A percentile compares a stretch with the other conserved stretches of the same genome.
Conservation (phyloP, 2,888 invertebrate species). For the Corythucha ciliata region DNA sequence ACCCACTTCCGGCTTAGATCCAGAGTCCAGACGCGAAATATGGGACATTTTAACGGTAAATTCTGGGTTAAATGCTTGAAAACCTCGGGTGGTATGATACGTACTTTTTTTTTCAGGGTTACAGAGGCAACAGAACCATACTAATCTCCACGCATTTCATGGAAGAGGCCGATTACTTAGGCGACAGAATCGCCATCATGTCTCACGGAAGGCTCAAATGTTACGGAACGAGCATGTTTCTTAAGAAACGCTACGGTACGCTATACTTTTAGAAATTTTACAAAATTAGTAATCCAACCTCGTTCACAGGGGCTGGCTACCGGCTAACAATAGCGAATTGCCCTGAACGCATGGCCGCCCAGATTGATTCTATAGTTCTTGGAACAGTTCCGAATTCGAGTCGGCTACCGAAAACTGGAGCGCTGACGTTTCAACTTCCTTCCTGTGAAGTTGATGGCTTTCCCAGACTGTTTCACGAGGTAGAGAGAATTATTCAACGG, state of each 20-base stretch:
- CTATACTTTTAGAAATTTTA: too few species aligned
- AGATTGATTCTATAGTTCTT: slow-evolving; percentile 30
- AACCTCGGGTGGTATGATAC: too few species aligned
- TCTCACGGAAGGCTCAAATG: slow-evolving; percentile 62
- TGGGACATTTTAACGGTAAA: slow-evolving; percentile 73
- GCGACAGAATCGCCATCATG: slow-evolving; percentile 82
- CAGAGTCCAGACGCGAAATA: slow-evolving; percentile 73
- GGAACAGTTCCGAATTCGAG: slow-evolving; percentile 43
- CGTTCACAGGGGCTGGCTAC: slow-evolving; percentile 66
- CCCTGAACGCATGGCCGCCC: slow-evolving; percentile 40
- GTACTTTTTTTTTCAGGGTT: slow-evolving; percentile 42
- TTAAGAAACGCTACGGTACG: slow-evolving; percentile 62
- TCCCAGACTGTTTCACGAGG: slow-evolving; percentile 50
- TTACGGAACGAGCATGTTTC: slow-evolving; percentile 70
- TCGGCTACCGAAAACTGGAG: too few species aligned
- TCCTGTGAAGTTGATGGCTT: slow-evolving; percentile 41
- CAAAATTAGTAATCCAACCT: too few species aligned
- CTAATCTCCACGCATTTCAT: slow-evolving; percentile 87
- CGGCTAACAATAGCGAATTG: too few species aligned
- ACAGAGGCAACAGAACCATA: slow-evolving; percentile 65
- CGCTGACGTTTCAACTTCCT: slow-evolving; percentile 13
- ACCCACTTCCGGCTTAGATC: slow-evolving; percentile 87
- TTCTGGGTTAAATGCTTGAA: too few species aligned
- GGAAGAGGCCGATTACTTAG: slow-evolving; percentile 90
- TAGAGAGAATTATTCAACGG: slow-evolving; percentile 54